These are phyloP conservation scores for Callimorpha dominula DNA, from an alignment of 2,888 invertebrate species.

Conservation along the genomic window DNA sequence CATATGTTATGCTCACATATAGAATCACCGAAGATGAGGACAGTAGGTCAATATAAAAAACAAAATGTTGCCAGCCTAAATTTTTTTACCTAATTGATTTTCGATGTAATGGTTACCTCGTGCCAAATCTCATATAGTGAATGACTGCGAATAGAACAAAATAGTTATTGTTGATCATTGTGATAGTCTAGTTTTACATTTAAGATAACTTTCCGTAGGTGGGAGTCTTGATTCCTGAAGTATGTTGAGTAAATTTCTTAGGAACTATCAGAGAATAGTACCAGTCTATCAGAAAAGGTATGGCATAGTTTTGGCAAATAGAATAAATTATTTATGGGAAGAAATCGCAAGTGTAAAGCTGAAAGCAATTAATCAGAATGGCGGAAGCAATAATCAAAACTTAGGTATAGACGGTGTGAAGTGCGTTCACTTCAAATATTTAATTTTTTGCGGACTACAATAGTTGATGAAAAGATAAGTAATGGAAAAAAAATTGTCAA, in stretches of 20 bases:
- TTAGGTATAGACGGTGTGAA: not conserved
- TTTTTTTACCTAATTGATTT: not conserved
- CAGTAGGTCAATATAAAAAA: too few relatives aligned
- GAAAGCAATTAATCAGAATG: too few relatives aligned
- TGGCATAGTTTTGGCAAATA: not conserved
- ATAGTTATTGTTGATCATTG: conserved; percentile 67
- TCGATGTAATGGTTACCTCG: conserved; percentile 13
- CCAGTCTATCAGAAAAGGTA: not conserved
- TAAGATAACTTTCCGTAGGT: conserved; percentile 23
- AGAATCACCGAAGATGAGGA: too few relatives aligned
- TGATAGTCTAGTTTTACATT: conserved; percentile 67
- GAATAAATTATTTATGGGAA: not conserved
- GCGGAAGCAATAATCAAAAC: not conserved
- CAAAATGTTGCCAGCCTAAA: too few relatives aligned
- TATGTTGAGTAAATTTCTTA: not conserved
- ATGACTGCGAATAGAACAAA: conserved; percentile 23
- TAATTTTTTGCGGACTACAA: not conserved
- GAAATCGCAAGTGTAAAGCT: too few relatives aligned
- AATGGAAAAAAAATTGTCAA: too few relatives aligned
- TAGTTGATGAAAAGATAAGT: too few relatives aligned
- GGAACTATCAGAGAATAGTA: conserved; percentile 1
- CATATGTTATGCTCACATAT: too few relatives aligned
- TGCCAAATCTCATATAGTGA: conserved; percentile 2
- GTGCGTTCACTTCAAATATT: not conserved
- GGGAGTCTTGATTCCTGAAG: not conserved